Evolutionary conservation across 2,113 vertebrate genomes (phyloP).

Genomic region (Cheirogaleus medius): DNA sequence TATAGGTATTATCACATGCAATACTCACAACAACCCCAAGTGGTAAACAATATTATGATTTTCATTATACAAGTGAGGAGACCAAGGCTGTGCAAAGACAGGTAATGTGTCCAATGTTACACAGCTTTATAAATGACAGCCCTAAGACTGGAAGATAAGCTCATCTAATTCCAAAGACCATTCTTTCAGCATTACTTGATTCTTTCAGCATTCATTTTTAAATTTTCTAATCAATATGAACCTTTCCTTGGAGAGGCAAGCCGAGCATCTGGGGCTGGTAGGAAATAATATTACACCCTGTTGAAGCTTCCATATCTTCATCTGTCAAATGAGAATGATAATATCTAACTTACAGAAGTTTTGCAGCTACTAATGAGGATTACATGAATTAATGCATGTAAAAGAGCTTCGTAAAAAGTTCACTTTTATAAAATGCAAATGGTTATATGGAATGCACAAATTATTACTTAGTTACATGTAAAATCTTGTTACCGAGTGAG

Average conservation of each 20-base stretch:
- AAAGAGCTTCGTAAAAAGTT: not conserved
- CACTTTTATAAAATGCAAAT: not conserved
- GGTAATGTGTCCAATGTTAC: accelerated
- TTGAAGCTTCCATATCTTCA: not conserved
- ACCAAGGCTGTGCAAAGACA: not conserved
- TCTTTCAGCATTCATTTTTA: not conserved
- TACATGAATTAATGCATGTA: not conserved
- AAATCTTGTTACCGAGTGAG: not conserved
- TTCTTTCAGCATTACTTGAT: not conserved
- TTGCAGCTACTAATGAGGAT: not conserved
- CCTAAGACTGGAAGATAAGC: not conserved
- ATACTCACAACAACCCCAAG: not conserved
- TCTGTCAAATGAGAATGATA: not conserved
- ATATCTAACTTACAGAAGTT: not conserved
- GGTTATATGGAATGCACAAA: not conserved
- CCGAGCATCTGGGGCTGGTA: not conserved
- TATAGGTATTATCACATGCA: not conserved
- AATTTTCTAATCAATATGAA: not conserved
- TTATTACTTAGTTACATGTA: not conserved
- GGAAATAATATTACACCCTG: not conserved
- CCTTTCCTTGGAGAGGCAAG: not conserved
- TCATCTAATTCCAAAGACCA: not conserved
- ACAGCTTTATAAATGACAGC: not conserved
- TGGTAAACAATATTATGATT: not conserved
- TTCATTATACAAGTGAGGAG: not conserved